Base-by-base conservation (phyloP, 2,888 invertebrate genomes). In the Rhaphigaster nebulosa region DNA sequence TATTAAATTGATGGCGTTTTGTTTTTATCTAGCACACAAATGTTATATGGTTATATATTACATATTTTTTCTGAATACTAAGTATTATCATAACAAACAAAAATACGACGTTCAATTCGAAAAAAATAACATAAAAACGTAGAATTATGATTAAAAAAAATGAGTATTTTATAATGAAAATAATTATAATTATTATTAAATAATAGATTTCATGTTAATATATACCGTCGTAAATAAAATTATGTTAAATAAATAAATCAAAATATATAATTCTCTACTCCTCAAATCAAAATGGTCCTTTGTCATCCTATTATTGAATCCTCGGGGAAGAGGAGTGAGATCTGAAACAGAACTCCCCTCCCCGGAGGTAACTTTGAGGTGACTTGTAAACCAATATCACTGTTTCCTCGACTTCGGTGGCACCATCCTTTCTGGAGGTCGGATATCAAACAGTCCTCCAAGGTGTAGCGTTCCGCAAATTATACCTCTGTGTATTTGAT, bases 321-420 rank as follows among this genome's bases (percentile, higher is more conserved):
- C 18, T 34, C 29, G 6, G 34, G 12, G 34, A 26, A 76, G 34
- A 38, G 34, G 70, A 23, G 38, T 45, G 41, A 84, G 45, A 84
- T 84, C 26, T 45, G 84, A 84, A 50, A 84, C 45, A 45, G 84
- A 45, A 50, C n/a, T 45, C 84, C 4, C n/a, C 38, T 12, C 38
- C 26, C 41, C 4, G 80, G 6, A 41, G 41, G 41, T 41, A 41
- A 84, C 84, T 84, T 84, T 84, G 84, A 84, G 84, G 45, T 23
- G 26, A 45, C 84, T 45, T 84, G 84, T 84, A 84, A 84, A n/a
- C 84, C 84, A 84, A 84, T 84, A 84, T n/a, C 45, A 15, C 45
- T 84, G 84, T 84, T n/a, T 41, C 45, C 45, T 26, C 45, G 4
- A 50, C 84, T 84, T 84, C 45, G 45, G 45, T 1, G 5, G n/a